Base-by-base conservation (phyloP, 2,113 vertebrate species). In the Cebus imitator region DNA sequence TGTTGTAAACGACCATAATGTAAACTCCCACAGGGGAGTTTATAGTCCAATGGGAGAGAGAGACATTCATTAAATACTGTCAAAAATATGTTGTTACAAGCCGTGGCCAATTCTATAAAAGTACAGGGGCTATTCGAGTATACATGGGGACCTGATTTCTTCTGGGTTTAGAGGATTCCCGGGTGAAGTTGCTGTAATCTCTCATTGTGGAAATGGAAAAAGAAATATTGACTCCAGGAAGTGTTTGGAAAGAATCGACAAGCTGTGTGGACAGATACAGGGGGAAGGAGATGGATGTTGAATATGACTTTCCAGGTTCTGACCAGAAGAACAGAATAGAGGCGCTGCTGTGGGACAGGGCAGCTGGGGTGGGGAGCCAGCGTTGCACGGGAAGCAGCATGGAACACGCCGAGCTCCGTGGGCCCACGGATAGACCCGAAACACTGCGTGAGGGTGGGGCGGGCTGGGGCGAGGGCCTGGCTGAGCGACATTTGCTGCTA, bases 401-500 rank as follows among this genome's bases (percentile, higher is more conserved):
- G 58, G 50, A 16, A 7, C 3, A 4, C 5, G 40, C 18, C 2
- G 35, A 43, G 70, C 12, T 30, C 37, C 2, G 6, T 4, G 55
- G 73, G 21, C n/a, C 48, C 82, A 40, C 7, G 6, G 66, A 21
- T 61, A 6, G 75, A 10, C 27, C 0, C 21, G n/a, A 25, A 18
- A 16, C 9, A 32, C 43, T n/a, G 45, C 10, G 12, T 14, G 6
- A 0, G 43, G 48, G 50, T 13, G 45, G 37, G 50, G 14, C 21
- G 40, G 27, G 75, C 66, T 10, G 30, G 40, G 0, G 11, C 23
- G 20, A 27, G 68, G 55, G n/a, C 23, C 45, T 0, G 7, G 5
- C 2, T 2, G 12, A 50, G 68, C 8, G 5, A 1, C 0, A 0
- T 43, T 11, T 12, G 50, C 2, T 32, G 66, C 64, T 76, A n/a